These are phyloP conservation scores for Cyclophora albipunctata DNA, from an alignment of 2,888 invertebrate genomes.

Conservation along the genomic window DNA sequence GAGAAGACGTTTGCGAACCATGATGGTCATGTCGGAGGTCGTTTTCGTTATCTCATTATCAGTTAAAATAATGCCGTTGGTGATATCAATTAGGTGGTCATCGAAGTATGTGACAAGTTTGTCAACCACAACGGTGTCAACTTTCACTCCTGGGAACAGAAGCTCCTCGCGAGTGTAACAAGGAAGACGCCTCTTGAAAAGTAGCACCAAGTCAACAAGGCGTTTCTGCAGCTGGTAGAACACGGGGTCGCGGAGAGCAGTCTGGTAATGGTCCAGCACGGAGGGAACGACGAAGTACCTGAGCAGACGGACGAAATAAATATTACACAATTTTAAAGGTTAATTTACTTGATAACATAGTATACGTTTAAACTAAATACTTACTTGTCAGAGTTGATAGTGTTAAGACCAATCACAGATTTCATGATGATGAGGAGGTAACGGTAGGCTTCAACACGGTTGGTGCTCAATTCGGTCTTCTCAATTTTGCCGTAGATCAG, in stretches of 20 bases:
- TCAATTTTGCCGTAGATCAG: conserved; percentile 63
- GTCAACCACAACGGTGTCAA: conserved; percentile 78
- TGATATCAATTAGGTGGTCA: conserved; percentile 78
- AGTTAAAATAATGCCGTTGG: conserved; percentile 72
- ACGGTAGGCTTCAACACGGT: conserved; percentile 66
- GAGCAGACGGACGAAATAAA: conserved; percentile 15
- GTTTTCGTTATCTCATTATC: conserved; percentile 65
- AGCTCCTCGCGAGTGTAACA: conserved; percentile 78
- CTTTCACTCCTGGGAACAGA: conserved; percentile 77
- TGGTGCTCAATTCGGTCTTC: conserved; percentile 51
- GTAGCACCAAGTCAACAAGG: conserved; percentile 64
- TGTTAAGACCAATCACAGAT: conserved; percentile 58
- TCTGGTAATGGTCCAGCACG: conserved; percentile 77
- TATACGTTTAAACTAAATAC: conserved; percentile 14
- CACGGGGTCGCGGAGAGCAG: conserved; percentile 82
- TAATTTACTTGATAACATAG: not conserved
- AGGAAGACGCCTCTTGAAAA: conserved; percentile 76
- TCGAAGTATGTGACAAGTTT: conserved; percentile 82
- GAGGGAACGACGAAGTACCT: conserved; percentile 75
- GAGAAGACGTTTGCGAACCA: conserved; percentile 77
- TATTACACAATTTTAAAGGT: not conserved
- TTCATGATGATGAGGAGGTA: conserved; percentile 74
- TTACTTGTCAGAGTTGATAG: conserved; percentile 50
- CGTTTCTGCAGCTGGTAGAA: conserved; percentile 82
- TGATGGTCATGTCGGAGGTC: conserved; percentile 61